These are phyloP conservation scores for Anniella stebbinsi DNA, from an alignment of 2,797 vertebrate genomes.

Conservation along the genomic window DNA sequence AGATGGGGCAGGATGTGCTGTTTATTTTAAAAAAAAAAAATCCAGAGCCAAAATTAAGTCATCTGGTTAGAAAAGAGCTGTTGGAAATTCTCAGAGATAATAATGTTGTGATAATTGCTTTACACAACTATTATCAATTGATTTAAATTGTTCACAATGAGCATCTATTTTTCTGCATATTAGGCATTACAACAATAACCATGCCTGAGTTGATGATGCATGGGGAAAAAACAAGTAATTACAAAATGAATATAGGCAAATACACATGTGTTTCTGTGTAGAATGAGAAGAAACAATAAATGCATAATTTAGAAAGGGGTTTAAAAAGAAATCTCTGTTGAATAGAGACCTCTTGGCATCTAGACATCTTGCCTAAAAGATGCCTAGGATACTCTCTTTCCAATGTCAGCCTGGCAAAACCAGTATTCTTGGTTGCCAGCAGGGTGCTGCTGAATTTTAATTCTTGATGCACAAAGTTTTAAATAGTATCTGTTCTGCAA, in stretches of 20 bases:
- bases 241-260: constrained; percentile 25
- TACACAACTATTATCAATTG: constrained; percentile 13
- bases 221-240: constrained; percentile 22
- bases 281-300: constrained; percentile 43
- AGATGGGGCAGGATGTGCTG: background rate
- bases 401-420: constrained; percentile 16
- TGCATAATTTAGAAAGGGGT: constrained; percentile 15
- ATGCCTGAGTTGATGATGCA: constrained; percentile 5
- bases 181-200: constrained; percentile 25
- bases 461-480: constrained; percentile 30
- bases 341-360: background rate
- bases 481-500: background rate
- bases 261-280: background rate
- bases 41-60: constrained; percentile 41
- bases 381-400: background rate
- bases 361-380: constrained; percentile 14
- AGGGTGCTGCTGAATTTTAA: constrained; percentile 46
- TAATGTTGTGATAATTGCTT: constrained; percentile 45
- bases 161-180: background rate
- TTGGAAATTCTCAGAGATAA: constrained; percentile 41
- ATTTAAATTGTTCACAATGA: constrained; percentile 38
- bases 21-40: background rate
- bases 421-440: background rate
- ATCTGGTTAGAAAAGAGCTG: constrained; percentile 28
- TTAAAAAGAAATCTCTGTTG: background rate